These are phyloP conservation scores for Operophtera brumata DNA, from an alignment of 2,888 invertebrate species.

Conservation along the genomic window DNA sequence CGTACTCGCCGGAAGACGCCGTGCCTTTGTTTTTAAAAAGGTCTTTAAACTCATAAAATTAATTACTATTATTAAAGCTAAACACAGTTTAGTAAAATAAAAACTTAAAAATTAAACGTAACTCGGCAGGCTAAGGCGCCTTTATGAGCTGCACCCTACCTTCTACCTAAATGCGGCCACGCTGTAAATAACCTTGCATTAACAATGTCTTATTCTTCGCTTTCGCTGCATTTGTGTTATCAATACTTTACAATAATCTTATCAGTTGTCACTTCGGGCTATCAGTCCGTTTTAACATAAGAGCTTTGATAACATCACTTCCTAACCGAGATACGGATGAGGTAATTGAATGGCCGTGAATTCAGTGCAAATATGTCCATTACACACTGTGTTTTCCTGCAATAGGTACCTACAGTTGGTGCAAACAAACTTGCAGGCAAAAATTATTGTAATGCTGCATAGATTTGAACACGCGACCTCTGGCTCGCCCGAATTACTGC, in stretches of 20 bases:
- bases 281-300: conserved; percentile 23
- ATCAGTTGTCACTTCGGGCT: conserved; percentile 21
- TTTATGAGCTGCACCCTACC: conserved; percentile 3
- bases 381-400: neutral
- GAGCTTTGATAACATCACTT: conserved; percentile 28
- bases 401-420: neutral
- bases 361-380: neutral
- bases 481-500: too few relatives aligned
- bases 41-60: too few relatives aligned
- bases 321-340: conserved; percentile 16
- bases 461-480: too few relatives aligned
- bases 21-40: too few relatives aligned
- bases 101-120: too few relatives aligned
- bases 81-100: too few relatives aligned
- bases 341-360: neutral
- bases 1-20: neutral
- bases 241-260: conserved; percentile 20
- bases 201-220: conserved; percentile 27
- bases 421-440: too few relatives aligned
- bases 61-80: too few relatives aligned
- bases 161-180: neutral
- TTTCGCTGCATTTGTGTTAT: conserved; percentile 32
- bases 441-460: too few relatives aligned
- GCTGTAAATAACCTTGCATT: conserved; percentile 31
- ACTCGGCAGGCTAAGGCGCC: too few relatives aligned